A percentile compares a stretch with the other conserved stretches of the same genome.
phyloP scores from a whole-genome alignment of 2,888 invertebrate species.

The Eristalis pertinax region DNA sequence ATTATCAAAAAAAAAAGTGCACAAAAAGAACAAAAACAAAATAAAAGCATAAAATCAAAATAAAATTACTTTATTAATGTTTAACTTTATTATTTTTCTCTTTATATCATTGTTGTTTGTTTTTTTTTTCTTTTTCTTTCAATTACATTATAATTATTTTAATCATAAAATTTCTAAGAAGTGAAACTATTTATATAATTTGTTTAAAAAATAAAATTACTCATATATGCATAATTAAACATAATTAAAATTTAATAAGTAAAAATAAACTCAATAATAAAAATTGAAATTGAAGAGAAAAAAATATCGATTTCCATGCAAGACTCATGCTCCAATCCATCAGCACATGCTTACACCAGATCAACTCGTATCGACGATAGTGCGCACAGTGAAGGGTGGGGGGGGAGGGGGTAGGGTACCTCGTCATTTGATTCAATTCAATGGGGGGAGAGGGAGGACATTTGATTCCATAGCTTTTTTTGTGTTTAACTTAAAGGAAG shows the following conservation, averaged over 20 bases:
- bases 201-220: conserved; percentile 57
- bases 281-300: conserved; percentile 16
- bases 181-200: conserved; percentile 70
- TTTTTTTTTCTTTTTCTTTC: conserved; percentile 38
- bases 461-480: background rate
- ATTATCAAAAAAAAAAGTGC: background rate
- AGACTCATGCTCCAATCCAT: conserved; percentile 49
- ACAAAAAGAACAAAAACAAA: conserved; percentile 22
- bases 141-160: conserved; percentile 67
- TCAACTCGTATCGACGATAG: background rate
- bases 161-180: conserved; percentile 66
- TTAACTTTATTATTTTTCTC: conserved; percentile 29
- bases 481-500: background rate
- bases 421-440: no score
- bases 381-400: background rate
- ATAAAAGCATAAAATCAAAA: conserved; percentile 26
- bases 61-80: conserved; percentile 65
- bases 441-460: background rate
- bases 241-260: conserved; percentile 62
- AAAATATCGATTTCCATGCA: conserved; percentile 8
- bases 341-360: no score
- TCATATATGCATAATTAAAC: conserved; percentile 49
- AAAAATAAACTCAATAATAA: conserved; percentile 76
- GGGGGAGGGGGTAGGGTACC: no score
- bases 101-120: background rate